phyloP scores from a whole-genome alignment of 2,113 vertebrate species.

The Odontesthes bonariensis region DNA sequence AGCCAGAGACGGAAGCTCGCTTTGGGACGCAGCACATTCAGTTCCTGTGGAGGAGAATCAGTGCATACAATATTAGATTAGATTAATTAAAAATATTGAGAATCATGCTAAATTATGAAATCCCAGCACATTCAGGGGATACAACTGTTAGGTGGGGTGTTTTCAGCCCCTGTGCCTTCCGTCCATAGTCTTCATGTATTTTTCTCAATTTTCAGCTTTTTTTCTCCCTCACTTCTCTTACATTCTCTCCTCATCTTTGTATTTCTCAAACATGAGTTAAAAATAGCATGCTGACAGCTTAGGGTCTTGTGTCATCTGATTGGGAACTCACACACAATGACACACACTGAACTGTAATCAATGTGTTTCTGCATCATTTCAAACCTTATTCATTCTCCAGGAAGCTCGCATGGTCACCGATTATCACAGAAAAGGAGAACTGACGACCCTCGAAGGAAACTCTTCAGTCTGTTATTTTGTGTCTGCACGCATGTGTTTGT shows the following conservation, averaged over 20 bases:
- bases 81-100: background rate
- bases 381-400: constrained; percentile 38
- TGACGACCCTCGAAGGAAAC: constrained; percentile 42
- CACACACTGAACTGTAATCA: constrained; percentile 47
- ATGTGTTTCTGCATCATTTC: constrained; percentile 69
- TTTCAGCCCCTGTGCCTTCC: background rate
- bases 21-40: constrained; percentile 92
- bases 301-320: constrained; percentile 67
- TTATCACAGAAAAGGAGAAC: constrained; percentile 40
- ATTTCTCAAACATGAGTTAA: constrained; percentile 48
- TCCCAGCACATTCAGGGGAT: background rate
- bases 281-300: constrained; percentile 64
- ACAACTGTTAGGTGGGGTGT: background rate
- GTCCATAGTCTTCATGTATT: background rate
- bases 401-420: constrained; percentile 33
- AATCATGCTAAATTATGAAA: background rate
- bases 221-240: constrained; percentile 19
- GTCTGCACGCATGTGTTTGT: background rate
- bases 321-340: constrained; percentile 38
- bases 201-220: constrained; percentile 32
- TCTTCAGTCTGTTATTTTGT: background rate
- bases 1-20: constrained; percentile 95
- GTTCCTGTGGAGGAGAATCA: constrained; percentile 83
- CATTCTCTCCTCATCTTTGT: constrained; percentile 12
- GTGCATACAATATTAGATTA: constrained; percentile 12